A percentile compares a stretch with the other conserved stretches of the same genome.
phyloP scores from a whole-genome alignment of 2,113 vertebrate species.

The Cryptotis parvus region DNA sequence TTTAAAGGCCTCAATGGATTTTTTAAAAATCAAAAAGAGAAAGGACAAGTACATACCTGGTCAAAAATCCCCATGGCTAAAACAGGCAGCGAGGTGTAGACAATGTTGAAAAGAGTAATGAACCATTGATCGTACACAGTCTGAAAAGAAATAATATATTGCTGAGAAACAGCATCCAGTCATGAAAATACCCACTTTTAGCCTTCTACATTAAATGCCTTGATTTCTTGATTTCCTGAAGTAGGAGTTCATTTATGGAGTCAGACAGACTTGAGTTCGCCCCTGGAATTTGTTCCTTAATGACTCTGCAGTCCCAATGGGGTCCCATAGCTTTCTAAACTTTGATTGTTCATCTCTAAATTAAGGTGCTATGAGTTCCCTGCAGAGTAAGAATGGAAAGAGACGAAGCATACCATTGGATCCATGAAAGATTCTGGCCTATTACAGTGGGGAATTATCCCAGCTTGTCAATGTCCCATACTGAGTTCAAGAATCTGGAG shows the following conservation, averaged over 20 bases:
- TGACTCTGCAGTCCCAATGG: background rate
- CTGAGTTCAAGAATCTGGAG: too few species aligned
- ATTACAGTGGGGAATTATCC: too few species aligned
- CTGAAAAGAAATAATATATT: constrained; percentile 81
- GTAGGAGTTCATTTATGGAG: background rate
- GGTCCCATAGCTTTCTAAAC: background rate
- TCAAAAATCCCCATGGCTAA: constrained; percentile 93
- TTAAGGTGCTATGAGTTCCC: background rate
- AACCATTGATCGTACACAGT: constrained; percentile 94
- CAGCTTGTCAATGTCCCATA: too few species aligned
- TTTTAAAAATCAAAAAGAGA: background rate
- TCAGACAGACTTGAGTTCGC: background rate
- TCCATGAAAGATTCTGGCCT: too few species aligned
- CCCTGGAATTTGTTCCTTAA: background rate
- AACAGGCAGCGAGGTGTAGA: constrained; percentile 92
- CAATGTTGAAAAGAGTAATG: constrained; percentile 92
- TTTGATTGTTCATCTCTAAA: background rate
- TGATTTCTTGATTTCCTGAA: background rate
- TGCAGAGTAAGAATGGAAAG: background rate
- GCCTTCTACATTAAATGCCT: background rate
- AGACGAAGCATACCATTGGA: too few species aligned
- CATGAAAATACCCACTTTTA: background rate
- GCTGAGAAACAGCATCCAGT: constrained; percentile 22
- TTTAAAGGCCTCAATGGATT: background rate
- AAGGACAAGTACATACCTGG: constrained; percentile 85